Evolutionary conservation across 2,113 vertebrate genomes (phyloP).

Genomic region (Micronycteris hirsuta): DNA sequence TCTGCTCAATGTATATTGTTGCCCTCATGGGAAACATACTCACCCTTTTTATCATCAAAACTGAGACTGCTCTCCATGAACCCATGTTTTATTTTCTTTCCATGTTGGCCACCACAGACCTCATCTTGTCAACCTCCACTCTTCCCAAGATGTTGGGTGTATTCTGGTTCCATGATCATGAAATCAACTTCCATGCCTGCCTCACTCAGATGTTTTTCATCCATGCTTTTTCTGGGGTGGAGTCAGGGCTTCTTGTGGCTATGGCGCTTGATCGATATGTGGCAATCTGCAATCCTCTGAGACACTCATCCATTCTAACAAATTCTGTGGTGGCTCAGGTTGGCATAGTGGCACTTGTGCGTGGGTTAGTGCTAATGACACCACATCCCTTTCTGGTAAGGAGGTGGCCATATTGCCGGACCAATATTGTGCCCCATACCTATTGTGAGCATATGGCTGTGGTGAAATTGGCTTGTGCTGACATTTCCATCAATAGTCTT

Average conservation of each 20-base stretch:
- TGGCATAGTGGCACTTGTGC: not conserved
- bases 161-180: slow-evolving; percentile 75
- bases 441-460: slow-evolving; percentile 83
- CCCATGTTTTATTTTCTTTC: slow-evolving; percentile 77
- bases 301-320: slow-evolving; percentile 60
- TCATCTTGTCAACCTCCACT: slow-evolving; percentile 71
- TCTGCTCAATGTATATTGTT: slow-evolving; percentile 70
- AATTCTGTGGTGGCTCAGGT: slow-evolving; percentile 55
- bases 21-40: slow-evolving; percentile 53
- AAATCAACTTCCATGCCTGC: slow-evolving; percentile 75
- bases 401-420: slow-evolving; percentile 69
- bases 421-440: slow-evolving; percentile 74
- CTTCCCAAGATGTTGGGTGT: slow-evolving; percentile 78
- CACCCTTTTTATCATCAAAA: slow-evolving; percentile 53
- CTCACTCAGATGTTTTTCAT: slow-evolving; percentile 80
- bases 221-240: slow-evolving; percentile 76
- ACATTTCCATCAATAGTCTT: slow-evolving; percentile 74
- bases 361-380: slow-evolving; percentile 71
- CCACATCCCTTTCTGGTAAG: slow-evolving; percentile 73
- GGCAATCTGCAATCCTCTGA: slow-evolving; percentile 73
- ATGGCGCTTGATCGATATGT: slow-evolving; percentile 77
- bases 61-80: slow-evolving; percentile 71
- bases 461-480: slow-evolving; percentile 77
- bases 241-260: slow-evolving; percentile 75
- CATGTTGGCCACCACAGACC: slow-evolving; percentile 71